A percentile compares a stretch with the other conserved stretches of the same genome.
Evolutionary conservation across 2,797 vertebrate species (phyloP).

Genomic region (Chaunax sp.): DNA sequence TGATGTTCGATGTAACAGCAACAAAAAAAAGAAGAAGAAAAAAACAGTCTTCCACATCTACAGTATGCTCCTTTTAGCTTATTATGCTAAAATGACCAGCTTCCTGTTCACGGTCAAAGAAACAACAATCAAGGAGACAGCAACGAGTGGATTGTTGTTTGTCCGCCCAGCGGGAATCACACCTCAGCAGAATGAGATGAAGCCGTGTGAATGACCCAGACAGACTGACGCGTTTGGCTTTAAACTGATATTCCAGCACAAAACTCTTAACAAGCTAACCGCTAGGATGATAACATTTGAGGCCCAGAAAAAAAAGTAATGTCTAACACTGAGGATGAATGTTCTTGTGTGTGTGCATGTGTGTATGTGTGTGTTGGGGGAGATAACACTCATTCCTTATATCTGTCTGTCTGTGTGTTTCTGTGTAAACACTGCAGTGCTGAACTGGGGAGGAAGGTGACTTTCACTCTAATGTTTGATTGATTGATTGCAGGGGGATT

Average conservation of each 20-base stretch:
- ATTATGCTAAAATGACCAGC: not conserved
- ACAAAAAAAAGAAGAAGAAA: too few species aligned
- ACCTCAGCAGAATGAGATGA: not conserved
- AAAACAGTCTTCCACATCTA: too few species aligned
- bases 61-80: too few species aligned
- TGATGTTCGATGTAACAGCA: too few species aligned
- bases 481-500: conserved; percentile 17
- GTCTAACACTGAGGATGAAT: not conserved
- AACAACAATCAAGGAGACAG: not conserved
- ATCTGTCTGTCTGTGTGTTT: not conserved
- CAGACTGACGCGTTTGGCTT: not conserved
- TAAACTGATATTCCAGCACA: conserved; percentile 24
- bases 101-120: not conserved
- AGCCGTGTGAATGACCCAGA: not conserved
- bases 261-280: conserved; percentile 27
- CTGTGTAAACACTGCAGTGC: conserved; percentile 24
- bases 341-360: too few species aligned
- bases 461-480: conserved; percentile 25
- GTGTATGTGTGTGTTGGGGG: too few species aligned
- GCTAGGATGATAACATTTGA: not conserved
- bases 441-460: conserved; percentile 39
- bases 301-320: too few species aligned
- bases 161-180: not conserved
- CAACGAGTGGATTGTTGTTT: not conserved
- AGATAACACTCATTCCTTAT: too few species aligned